Evolutionary conservation across 2,888 invertebrate genomes (phyloP).

Genomic region (Habroteleia sp.): DNA sequence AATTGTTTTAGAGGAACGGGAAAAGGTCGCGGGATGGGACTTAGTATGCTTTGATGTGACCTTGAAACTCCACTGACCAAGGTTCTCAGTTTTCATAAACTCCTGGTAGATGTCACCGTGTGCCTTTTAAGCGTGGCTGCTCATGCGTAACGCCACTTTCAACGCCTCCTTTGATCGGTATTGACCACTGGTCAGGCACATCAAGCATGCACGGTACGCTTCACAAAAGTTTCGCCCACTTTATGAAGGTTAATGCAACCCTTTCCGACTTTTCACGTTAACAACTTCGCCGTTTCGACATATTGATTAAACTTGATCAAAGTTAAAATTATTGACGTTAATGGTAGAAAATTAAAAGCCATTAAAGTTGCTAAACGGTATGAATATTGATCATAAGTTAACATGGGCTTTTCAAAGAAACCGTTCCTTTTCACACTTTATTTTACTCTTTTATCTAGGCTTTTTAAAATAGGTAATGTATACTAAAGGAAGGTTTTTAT

Average conservation of each 20-base stretch:
- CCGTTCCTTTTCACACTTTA: too few relatives aligned
- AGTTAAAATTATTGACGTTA: too few relatives aligned
- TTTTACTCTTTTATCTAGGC: too few relatives aligned
- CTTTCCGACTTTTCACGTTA: neutral
- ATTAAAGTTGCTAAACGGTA: too few relatives aligned
- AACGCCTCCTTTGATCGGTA: conserved; percentile 30
- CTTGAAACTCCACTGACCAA: conserved; percentile 18
- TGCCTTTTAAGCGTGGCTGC: conserved; percentile 77
- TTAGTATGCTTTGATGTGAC: conserved; percentile 25
- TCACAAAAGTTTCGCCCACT: neutral
- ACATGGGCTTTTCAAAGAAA: too few relatives aligned
- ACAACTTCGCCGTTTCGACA: neutral
- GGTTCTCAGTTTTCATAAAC: conserved; percentile 70
- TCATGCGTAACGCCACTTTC: conserved; percentile 69
- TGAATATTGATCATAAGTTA: too few relatives aligned
- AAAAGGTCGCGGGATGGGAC: conserved; percentile 1
- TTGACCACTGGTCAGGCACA: conserved; percentile 20
- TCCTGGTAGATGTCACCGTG: conserved; percentile 79
- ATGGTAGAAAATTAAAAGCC: too few relatives aligned
- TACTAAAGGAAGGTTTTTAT: too few relatives aligned
- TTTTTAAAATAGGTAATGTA: too few relatives aligned
- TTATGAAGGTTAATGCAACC: neutral
- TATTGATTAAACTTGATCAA: neutral
- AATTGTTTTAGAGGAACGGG: neutral
- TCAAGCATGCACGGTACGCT: neutral